phyloP scores from a whole-genome alignment of 2,113 vertebrate genomes.

The Calyptommatus sinebrachiatus region DNA sequence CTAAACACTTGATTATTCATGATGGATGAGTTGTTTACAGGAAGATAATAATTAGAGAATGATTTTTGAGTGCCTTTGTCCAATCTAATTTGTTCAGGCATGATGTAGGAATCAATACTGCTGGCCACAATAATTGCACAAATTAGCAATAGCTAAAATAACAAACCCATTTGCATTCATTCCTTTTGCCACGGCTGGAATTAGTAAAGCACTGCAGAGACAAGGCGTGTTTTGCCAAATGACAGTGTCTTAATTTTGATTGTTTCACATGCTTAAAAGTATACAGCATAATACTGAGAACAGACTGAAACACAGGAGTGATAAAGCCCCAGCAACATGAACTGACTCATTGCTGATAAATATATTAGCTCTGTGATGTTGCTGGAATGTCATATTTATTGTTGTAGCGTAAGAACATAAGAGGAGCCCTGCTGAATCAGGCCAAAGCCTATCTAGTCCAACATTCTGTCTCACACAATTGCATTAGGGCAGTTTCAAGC shows the following conservation, averaged over 20 bases:
- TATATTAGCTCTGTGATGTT: conserved; percentile 45
- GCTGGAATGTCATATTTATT: conserved; percentile 42
- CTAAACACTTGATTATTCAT: conserved; percentile 28
- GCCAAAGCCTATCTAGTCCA: no score
- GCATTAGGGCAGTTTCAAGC: no score
- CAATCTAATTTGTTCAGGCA: conserved; percentile 56
- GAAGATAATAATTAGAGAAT: conserved; percentile 44
- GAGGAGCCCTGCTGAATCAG: no score
- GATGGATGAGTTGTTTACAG: conserved; percentile 30
- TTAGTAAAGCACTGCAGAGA: conserved; percentile 15
- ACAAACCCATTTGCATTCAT: conserved; percentile 46
- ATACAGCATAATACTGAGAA: conserved; percentile 48
- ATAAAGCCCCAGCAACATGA: conserved; percentile 37
- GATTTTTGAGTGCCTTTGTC: conserved; percentile 46
- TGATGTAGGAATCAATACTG: conserved; percentile 53
- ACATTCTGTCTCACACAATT: no score
- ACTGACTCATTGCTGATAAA: conserved; percentile 44
- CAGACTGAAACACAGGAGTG: conserved; percentile 50
- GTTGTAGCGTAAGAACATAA: conserved; percentile 21
- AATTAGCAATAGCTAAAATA: conserved; percentile 53
- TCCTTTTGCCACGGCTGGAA: conserved; percentile 34
- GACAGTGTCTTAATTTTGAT: conserved; percentile 50
- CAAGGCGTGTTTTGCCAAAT: conserved; percentile 7
- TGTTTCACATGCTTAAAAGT: conserved; percentile 45
- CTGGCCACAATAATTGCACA: conserved; percentile 51